These are phyloP conservation scores for Narcine bancroftii DNA, from an alignment of 2,113 vertebrate species.

Conservation along the genomic window DNA sequence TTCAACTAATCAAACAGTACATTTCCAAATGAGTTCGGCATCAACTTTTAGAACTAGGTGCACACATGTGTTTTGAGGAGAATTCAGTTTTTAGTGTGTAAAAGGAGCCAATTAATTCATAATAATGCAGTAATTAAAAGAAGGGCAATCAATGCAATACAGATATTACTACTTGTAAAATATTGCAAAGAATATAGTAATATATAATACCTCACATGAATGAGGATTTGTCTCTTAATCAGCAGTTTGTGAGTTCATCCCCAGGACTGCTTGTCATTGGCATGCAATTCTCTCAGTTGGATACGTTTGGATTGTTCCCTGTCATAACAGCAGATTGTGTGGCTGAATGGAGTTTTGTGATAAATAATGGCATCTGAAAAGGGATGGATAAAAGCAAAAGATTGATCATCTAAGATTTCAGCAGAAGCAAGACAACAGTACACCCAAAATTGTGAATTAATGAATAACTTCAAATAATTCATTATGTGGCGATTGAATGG, in stretches of 20 bases:
- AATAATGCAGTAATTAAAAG: not conserved
- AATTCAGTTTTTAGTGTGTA: constrained; percentile 7
- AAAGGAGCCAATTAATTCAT: not conserved
- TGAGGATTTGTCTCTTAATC: constrained; percentile 22
- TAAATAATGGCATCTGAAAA: constrained; percentile 2
- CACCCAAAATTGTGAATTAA: not conserved
- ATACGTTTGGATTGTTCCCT: constrained; percentile 6
- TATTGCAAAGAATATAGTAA: not conserved
- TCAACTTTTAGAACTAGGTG: not conserved
- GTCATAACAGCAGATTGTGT: not conserved
- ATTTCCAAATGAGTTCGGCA: constrained; percentile 1
- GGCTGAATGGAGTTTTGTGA: constrained; percentile 19
- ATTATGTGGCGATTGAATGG: not conserved
- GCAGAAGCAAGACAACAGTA: not conserved
- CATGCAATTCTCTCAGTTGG: not conserved
- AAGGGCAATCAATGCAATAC: not conserved
- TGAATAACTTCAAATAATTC: constrained; percentile 21
- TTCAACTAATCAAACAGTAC: not conserved
- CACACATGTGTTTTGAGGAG: too few relatives aligned
- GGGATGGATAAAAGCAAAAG: not conserved
- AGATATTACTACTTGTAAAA: not conserved
- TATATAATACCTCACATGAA: not conserved
- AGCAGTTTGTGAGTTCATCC: constrained; percentile 22
- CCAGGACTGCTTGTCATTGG: not conserved
- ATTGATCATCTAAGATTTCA: constrained; percentile 5